Percentiles rank a stretch among this genome's conserved stretches.
Conservation (phyloP, 2,888 invertebrate species). For the Hartigia nigra region DNA sequence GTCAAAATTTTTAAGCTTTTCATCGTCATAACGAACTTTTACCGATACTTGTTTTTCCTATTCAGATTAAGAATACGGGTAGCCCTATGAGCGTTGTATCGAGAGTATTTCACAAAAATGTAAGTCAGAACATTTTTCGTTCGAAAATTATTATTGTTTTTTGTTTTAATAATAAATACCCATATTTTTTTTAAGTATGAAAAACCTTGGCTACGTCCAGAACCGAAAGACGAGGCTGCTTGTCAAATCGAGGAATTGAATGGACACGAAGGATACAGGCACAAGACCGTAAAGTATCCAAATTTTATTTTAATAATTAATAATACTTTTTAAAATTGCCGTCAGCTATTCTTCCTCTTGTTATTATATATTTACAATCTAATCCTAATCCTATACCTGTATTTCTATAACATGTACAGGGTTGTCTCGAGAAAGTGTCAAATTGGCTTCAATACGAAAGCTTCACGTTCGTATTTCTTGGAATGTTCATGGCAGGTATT, state of each 20-base stretch:
- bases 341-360: background rate
- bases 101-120: slow-evolving; percentile 59
- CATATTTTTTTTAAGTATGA: slow-evolving; percentile 49
- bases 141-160: too few species aligned
- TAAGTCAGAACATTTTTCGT: slow-evolving; percentile 40
- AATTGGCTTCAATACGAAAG: slow-evolving; percentile 66
- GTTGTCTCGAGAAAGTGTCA: slow-evolving; percentile 65
- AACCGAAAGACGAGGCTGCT: slow-evolving; percentile 54
- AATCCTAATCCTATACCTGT: background rate
- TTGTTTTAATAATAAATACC: background rate
- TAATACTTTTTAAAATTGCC: too few species aligned
- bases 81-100: slow-evolving; percentile 64
- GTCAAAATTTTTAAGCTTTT: background rate
- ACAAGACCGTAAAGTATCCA: slow-evolving; percentile 52
- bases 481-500: slow-evolving; percentile 58
- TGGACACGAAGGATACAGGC: slow-evolving; percentile 55
- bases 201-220: slow-evolving; percentile 59
- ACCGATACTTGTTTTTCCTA: slow-evolving; percentile 13
- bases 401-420: slow-evolving; percentile 50
- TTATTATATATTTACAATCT: background rate
- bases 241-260: slow-evolving; percentile 50
- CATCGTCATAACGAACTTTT: background rate
- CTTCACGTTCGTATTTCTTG: slow-evolving; percentile 64
- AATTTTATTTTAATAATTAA: background rate
- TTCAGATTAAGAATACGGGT: slow-evolving; percentile 57